A percentile compares a stretch with the other conserved stretches of the same genome.
These are phyloP conservation scores for Peromyscus leucopus DNA, from an alignment of 2,113 vertebrate species.

Conservation along the genomic window DNA sequence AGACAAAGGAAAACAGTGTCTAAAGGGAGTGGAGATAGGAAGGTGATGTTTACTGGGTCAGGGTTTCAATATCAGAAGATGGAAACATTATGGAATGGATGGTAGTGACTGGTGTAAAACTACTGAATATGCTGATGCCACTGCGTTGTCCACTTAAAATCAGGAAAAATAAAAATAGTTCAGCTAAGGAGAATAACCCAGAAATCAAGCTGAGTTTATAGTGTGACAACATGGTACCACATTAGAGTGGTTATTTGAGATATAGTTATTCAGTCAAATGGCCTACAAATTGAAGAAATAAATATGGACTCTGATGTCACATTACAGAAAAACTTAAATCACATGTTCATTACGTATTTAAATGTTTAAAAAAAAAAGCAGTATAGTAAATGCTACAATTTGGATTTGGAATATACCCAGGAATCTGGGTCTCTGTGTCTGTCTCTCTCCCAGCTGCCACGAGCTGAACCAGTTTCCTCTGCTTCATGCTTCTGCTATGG, in stretches of 20 bases:
- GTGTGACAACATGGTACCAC: neutral
- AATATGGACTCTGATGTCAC: neutral
- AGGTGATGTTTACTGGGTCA: neutral
- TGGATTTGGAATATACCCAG: neutral
- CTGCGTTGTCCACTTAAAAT: neutral
- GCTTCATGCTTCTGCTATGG: neutral
- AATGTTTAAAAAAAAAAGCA: neutral
- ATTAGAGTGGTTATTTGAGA: neutral
- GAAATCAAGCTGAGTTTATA: neutral
- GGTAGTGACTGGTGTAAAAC: neutral
- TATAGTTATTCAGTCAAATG: neutral
- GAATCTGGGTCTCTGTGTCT: neutral
- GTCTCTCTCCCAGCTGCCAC: neutral
- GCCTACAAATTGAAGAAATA: neutral
- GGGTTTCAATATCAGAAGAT: neutral
- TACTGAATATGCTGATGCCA: neutral
- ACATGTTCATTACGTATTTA: slow-evolving; percentile 4
- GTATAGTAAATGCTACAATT: neutral
- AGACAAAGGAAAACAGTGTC: neutral
- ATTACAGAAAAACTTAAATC: neutral
- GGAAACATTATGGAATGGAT: neutral
- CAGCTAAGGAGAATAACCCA: neutral
- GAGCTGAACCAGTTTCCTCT: neutral
- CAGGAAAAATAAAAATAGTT: neutral
- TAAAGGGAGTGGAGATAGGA: neutral